A percentile compares a stretch with the other conserved stretches of the same genome.
phyloP scores from a whole-genome alignment of 2,797 vertebrate genomes.

The Ceyx erithaca region DNA sequence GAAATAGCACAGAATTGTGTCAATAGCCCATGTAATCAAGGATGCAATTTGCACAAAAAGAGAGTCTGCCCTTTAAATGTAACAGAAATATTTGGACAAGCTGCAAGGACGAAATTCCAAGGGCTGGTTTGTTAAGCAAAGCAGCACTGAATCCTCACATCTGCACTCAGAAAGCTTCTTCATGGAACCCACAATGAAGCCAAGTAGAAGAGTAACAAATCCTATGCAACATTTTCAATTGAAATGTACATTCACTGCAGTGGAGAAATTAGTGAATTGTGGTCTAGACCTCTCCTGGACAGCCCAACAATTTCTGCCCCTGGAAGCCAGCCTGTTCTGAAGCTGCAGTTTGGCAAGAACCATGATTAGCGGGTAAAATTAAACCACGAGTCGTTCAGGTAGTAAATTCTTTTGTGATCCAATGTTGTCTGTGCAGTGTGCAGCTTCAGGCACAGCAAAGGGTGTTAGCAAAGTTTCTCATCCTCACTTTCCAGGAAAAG shows the following conservation, averaged over 20 bases:
- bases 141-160: not conserved
- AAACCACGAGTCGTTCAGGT: not conserved
- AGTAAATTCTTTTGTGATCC: not conserved
- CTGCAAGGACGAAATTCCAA: not conserved
- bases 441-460: conserved; percentile 5
- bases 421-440: not conserved
- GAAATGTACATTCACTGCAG: not conserved
- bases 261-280: not conserved
- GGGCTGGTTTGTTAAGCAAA: not conserved
- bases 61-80: not conserved
- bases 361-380: not conserved
- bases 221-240: not conserved
- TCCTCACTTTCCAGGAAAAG: not conserved
- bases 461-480: not conserved
- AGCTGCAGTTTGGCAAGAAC: not conserved
- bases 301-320: not conserved
- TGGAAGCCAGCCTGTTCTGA: not conserved
- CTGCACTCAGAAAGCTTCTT: not conserved
- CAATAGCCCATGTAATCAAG: not conserved
- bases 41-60: not conserved
- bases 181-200: not conserved
- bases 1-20: not conserved
- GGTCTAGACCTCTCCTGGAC: not conserved
- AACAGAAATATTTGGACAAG: not conserved
- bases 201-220: not conserved